Conservation (phyloP, 2,113 vertebrate genomes). For the Emydura subglobosa region DNA sequence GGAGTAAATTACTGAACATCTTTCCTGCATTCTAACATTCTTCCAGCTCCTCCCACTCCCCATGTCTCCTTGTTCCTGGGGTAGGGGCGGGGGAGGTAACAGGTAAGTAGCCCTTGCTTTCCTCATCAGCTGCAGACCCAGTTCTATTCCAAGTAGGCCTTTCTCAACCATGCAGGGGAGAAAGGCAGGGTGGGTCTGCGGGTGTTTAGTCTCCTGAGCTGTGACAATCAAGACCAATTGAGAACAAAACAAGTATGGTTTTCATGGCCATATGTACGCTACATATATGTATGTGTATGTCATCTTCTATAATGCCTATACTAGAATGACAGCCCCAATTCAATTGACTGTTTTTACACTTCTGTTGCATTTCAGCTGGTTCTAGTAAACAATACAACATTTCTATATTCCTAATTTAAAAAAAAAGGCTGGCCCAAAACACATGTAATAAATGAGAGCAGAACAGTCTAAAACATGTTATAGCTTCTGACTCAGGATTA, state of each 20-base stretch:
- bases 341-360: not conserved
- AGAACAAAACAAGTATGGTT: accelerated
- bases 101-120: not conserved
- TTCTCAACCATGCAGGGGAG: not conserved
- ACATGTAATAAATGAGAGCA: not conserved
- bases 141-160: not conserved
- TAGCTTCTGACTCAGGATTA: not conserved
- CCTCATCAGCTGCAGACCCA: not conserved
- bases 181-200: not conserved
- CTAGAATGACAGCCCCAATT: not conserved
- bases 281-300: not conserved
- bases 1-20: not conserved
- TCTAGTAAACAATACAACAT: not conserved
- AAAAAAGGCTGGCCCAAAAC: not conserved
- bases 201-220: not conserved
- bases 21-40: not conserved
- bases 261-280: not conserved
- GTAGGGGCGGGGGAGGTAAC: not conserved
- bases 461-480: not conserved
- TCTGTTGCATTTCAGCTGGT: not conserved
- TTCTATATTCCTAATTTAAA: conserved; percentile 11
- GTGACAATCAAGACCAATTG: not conserved
- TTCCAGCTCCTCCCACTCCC: too few species aligned
- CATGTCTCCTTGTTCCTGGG: not conserved
- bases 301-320: not conserved